Conservation (phyloP, 2,797 vertebrate species). For the Pampus argenteus region DNA sequence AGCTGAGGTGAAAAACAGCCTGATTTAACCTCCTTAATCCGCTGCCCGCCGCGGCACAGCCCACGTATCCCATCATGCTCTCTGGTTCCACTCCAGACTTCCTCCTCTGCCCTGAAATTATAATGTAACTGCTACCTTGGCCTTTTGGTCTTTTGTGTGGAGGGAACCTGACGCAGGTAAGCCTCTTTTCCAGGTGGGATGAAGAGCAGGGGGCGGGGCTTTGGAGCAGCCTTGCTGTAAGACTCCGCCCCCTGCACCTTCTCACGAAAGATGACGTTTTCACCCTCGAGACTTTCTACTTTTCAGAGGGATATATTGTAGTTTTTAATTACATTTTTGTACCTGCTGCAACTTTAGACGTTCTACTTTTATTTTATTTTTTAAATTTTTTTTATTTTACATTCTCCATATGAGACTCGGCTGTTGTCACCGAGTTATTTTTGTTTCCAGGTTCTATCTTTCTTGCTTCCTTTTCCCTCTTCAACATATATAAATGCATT, state of each 20-base stretch:
- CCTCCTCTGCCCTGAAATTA: conserved; percentile 76
- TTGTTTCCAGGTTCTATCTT: background rate
- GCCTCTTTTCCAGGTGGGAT: conserved; percentile 73
- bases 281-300: conserved; percentile 41
- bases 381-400: too few species aligned
- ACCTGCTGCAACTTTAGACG: background rate
- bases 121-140: conserved; percentile 76
- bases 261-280: conserved; percentile 74
- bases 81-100: conserved; percentile 61
- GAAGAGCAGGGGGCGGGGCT: conserved; percentile 39
- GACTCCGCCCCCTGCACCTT: conserved; percentile 51
- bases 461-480: background rate
- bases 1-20: conserved; percentile 43
- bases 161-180: conserved; percentile 78
- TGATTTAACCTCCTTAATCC: conserved; percentile 60
- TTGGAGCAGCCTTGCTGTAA: conserved; percentile 44
- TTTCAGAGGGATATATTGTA: background rate
- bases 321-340: background rate
- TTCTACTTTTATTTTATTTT: background rate
- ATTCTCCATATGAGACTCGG: background rate
- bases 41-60: conserved; percentile 8
- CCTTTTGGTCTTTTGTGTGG: conserved; percentile 83
- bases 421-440: too few species aligned
- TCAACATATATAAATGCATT: background rate
- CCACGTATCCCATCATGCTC: conserved; percentile 61